Conservation (phyloP, 2,888 invertebrate genomes). For the Diarsia dahlii region DNA sequence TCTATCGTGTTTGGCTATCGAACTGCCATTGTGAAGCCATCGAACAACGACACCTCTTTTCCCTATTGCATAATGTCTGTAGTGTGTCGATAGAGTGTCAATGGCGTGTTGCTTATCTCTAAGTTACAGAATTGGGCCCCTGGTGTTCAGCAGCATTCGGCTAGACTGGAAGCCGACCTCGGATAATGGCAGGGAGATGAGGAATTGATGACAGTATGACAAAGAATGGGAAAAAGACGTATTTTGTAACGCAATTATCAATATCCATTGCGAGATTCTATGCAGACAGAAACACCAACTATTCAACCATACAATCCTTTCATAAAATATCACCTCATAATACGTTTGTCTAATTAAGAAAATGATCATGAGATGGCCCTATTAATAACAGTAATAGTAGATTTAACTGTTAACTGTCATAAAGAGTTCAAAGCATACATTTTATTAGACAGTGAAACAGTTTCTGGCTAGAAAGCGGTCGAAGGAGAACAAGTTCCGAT, state of each 20-base stretch:
- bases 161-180: neutral
- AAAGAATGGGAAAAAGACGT: neutral
- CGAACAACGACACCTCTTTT: no score
- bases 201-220: neutral
- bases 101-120: no score
- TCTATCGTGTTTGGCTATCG: no score
- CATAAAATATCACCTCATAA: conserved; percentile 23
- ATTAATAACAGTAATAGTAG: conserved; percentile 30
- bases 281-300: neutral
- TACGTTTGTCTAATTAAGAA: conserved; percentile 48
- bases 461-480: conserved; percentile 22
- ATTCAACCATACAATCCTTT: neutral
- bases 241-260: neutral
- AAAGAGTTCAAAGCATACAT: conserved; percentile 40
- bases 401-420: conserved; percentile 31
- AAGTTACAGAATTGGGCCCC: no score
- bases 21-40: no score
- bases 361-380: conserved; percentile 18
- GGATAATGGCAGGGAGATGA: neutral
- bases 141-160: no score
- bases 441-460: conserved; percentile 41
- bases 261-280: no score
- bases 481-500: conserved; percentile 17
- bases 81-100: no score
- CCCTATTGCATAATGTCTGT: no score